Base-by-base conservation (phyloP, 1,140 invertebrate genomes). In the Formica exsecta region DNA sequence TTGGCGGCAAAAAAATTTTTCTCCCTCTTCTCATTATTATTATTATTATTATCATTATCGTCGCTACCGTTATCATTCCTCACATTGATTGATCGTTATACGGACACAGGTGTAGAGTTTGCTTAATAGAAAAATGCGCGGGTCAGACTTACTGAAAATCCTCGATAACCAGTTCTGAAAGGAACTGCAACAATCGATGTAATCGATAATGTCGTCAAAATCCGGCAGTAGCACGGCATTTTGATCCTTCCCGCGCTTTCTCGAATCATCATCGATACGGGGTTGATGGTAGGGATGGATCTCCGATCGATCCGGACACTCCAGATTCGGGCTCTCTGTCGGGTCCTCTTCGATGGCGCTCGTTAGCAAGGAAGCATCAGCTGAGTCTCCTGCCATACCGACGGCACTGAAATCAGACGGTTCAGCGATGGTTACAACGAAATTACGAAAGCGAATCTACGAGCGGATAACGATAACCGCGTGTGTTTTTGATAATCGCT, bases 91-190 rank as follows among this genome's bases (percentile, higher is more conserved):
- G 51, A 38, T 38, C 11, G 36, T 48, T 7, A 51, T 44, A 38
- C 11, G 65, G 9, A 22, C 11, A 81, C 16, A 70, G 9, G 13
- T 44, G 44, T 32, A 19, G 19, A 71, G n/a, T 71, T 22, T 13
- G 54, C 25, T 71, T 6, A 8, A 73, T 19, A 83, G 54, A 22
- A 29, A 70, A 54, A 38, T 6, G 19, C 29, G 38, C 77, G 29
- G n/a, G 19, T 77, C 16, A 16, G n/a, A 90, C 89, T 90, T 90
- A 90, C 89, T 32, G 86, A 64, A 65, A 44, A 81, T 87, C 32
- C 61, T 87, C 11, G 75, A 87, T 6, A 90, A 59, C 89, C 88
- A 90, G 48, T 19, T 65, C n/a, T 48, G 48, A n/a, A 36, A 38
- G 13, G 11, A 25, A 19, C 48, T n/a, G 57, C 11, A 32, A 16